Base-by-base conservation (phyloP, 2,888 invertebrate species). In the Colletes collaris region DNA sequence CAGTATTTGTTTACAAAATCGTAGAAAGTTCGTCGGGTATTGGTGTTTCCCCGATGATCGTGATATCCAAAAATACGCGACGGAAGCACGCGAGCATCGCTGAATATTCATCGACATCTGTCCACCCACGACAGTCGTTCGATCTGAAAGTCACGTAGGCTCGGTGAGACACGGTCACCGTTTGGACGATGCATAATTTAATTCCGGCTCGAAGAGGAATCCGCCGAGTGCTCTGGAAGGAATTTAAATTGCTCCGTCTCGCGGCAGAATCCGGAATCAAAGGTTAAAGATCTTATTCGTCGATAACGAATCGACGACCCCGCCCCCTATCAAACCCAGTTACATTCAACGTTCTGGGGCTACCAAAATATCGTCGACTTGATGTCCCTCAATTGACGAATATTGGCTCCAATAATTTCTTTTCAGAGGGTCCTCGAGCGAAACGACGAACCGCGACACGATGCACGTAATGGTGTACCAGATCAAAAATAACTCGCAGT, bases 401-500 rank as follows among this genome's bases (percentile, higher is more conserved):
- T 19, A 63, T 67, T 76, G 50, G n/a, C 37, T 52, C 37, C 50
- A 63, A 76, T 67, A 76, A 56, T 60, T 70, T 55, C 50, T 35
- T 63, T 63, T 16, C 37, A 40, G 55, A 37, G 59, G 55, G 11
- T 13, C 27, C 52, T 16, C 56, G 50, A 13, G 19, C 40, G 49
- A 44, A n/a, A 0, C 49, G 72, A 72, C 73, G 60, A 76, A 70
- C 27, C 49, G 70, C 44, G 67, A 64, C 74, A 56, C 58, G 62
- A 55, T 52, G 69, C 73, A 68, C 72, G 77, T 78, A 81, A 80
- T 79, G 76, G 64, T 67, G 78, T 72, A 83, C 76, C 79, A 76
- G 80, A 76, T 83, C 84, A 60, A 87, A 82, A 89, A 89, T 89
- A 89, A 73, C 83, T 55, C 71, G 35, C 8, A 72, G 70, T 86